Evolutionary conservation across 2,113 vertebrate genomes (phyloP).

Genomic region (Myrmecobius fasciatus): DNA sequence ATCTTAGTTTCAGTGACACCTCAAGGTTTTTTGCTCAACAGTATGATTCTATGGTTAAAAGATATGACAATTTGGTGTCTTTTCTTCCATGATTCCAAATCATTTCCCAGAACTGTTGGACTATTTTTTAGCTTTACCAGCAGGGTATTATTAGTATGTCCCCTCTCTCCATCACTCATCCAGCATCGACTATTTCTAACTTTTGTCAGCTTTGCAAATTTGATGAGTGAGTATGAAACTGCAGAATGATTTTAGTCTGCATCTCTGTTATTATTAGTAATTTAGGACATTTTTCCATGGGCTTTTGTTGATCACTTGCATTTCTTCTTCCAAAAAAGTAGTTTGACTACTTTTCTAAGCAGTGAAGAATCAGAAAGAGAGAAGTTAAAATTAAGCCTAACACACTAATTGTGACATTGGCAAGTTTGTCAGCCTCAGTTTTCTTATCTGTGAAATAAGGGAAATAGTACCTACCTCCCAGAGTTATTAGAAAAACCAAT

Average conservation of each 20-base stretch:
- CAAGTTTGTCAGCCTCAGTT: neutral
- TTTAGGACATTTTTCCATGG: neutral
- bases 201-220: neutral
- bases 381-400: neutral
- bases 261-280: neutral
- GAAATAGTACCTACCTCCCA: neutral
- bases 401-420: neutral
- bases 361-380: neutral
- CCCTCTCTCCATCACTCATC: neutral
- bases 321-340: neutral
- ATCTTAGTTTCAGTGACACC: neutral
- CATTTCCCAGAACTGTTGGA: neutral
- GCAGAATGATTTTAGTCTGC: neutral
- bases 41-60: neutral
- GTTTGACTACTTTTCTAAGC: neutral
- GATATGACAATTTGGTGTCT: neutral
- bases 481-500: neutral
- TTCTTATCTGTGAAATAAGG: neutral
- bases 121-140: neutral
- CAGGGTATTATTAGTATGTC: neutral
- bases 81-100: neutral
- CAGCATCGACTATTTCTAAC: neutral
- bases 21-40: neutral
- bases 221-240: neutral
- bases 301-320: neutral